Conservation (phyloP, 2,113 vertebrate species). For the Acrocephalus arundinaceus region DNA sequence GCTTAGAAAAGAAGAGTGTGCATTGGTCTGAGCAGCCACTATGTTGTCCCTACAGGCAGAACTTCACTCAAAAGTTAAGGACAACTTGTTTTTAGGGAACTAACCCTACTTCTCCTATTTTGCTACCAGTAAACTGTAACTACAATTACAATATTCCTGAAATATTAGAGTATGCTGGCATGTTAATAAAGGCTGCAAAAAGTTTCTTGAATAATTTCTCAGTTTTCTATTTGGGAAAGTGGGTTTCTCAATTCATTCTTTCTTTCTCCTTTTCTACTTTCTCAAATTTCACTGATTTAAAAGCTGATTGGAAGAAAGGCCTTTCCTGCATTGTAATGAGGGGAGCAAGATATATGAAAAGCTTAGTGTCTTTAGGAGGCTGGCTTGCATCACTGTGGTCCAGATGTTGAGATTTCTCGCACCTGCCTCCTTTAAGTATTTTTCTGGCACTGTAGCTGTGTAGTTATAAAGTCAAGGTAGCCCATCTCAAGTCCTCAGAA, state of each 20-base stretch:
- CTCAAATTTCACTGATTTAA: neutral
- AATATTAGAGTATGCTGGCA: neutral
- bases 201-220: neutral
- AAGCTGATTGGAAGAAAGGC: neutral
- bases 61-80: neutral
- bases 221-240: neutral
- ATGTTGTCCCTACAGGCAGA: rapidly evolving
- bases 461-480: neutral
- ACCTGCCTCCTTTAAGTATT: neutral
- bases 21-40: neutral
- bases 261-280: neutral
- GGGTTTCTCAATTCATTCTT: neutral
- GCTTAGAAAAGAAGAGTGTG: neutral
- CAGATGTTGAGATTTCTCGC: neutral
- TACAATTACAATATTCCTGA: neutral
- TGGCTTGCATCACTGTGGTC: neutral
- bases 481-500: neutral
- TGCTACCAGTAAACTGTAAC: neutral
- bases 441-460: neutral
- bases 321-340: neutral
- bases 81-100: neutral
- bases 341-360: neutral
- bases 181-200: neutral
- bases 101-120: neutral
- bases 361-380: neutral